Percentiles rank a stretch among this genome's conserved stretches.
phyloP scores from a whole-genome alignment of 1,140 invertebrate species.

The Macrobrachium rosenbergii region DNA sequence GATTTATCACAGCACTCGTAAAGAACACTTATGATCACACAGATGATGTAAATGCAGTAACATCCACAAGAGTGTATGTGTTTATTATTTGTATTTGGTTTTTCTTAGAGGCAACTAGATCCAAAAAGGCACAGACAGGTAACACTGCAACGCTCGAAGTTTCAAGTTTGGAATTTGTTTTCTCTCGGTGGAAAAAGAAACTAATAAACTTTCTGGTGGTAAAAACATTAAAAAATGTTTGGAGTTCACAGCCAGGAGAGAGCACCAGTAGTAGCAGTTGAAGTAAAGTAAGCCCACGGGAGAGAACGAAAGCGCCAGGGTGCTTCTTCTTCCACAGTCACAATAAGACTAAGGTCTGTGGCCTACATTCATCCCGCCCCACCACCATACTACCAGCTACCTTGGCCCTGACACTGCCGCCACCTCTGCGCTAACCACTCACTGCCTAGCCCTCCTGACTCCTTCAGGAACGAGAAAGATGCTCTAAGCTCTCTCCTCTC shows the following conservation, averaged over 20 bases:
- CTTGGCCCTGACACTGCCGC: constrained; percentile 57
- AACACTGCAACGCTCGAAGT: no score
- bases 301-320: constrained; percentile 40
- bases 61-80: no score
- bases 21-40: no score
- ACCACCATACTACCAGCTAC: constrained; percentile 33
- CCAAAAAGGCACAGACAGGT: no score
- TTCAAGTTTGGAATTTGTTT: no score
- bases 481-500: neutral
- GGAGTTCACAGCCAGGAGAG: neutral
- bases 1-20: no score
- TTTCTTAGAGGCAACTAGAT: no score
- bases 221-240: no score
- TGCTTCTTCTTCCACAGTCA: constrained; percentile 50
- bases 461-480: neutral
- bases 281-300: constrained; percentile 38
- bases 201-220: no score
- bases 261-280: constrained; percentile 37
- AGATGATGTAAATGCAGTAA: no score
- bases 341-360: constrained; percentile 50
- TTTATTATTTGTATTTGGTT: no score
- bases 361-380: constrained; percentile 51
- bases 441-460: neutral
- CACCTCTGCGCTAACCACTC: constrained; percentile 7
- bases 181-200: no score